Evolutionary conservation across 2,113 vertebrate genomes (phyloP).

Genomic region (Jacana jacana): DNA sequence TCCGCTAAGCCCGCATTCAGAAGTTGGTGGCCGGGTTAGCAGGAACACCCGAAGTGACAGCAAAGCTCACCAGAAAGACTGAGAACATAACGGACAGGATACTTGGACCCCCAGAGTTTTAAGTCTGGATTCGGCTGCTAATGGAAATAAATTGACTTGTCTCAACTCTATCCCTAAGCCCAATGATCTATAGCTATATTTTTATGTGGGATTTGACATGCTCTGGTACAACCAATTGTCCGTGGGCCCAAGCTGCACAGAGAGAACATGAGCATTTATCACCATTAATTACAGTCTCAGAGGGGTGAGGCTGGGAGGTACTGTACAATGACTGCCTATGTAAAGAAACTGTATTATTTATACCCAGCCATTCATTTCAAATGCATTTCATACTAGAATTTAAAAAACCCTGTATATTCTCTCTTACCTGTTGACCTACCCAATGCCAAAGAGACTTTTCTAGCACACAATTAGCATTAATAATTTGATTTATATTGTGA

Average conservation of each 20-base stretch:
- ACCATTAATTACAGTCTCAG: conserved; percentile 49
- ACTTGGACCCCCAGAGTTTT: background rate
- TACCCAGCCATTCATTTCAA: conserved; percentile 22
- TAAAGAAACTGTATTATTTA: conserved; percentile 38
- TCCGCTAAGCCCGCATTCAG: background rate
- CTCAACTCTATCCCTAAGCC: conserved; percentile 40
- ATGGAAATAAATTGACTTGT: conserved; percentile 65
- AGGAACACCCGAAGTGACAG: background rate
- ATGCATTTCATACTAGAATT: background rate
- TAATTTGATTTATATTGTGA: background rate
- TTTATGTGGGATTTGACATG: conserved; percentile 55
- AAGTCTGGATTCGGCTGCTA: conserved; percentile 6
- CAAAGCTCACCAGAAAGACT: background rate
- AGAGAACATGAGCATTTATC: conserved; percentile 48
- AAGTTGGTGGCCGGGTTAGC: background rate
- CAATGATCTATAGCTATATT: conserved; percentile 44
- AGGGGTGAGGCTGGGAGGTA: background rate
- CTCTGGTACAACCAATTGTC: conserved; percentile 50
- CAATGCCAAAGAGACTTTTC: background rate
- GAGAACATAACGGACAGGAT: background rate
- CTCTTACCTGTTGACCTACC: background rate
- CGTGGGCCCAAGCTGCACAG: conserved; percentile 33
- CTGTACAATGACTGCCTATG: background rate
- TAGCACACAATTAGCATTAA: background rate
- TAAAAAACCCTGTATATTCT: background rate